Conservation (phyloP, 53 echinoderm and acorn worm species). For the Henricia sp. region DNA sequence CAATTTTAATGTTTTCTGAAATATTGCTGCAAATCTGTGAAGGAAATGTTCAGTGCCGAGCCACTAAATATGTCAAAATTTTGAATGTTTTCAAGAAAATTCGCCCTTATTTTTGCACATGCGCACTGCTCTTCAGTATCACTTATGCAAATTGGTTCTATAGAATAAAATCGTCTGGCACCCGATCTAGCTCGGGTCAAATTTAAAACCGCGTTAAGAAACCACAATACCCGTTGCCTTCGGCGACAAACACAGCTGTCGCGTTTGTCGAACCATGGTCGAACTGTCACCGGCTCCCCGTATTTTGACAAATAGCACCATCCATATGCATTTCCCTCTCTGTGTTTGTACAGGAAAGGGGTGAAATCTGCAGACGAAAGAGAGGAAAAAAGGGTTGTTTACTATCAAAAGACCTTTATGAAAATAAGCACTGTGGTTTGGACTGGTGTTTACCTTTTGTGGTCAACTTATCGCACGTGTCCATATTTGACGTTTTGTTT, state of each 20-base stretch:
- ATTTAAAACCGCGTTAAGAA: neutral
- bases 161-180: too few relatives aligned
- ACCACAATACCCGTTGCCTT: neutral
- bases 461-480: neutral
- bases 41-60: too few relatives aligned
- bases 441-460: neutral
- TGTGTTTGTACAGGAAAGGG: neutral
- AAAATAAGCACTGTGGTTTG: constrained; percentile 22
- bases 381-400: neutral
- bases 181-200: neutral
- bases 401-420: neutral
- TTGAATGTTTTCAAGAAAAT: too few relatives aligned
- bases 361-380: neutral
- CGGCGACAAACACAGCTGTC: neutral
- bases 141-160: neutral
- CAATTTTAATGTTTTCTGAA: too few relatives aligned
- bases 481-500: too few relatives aligned
- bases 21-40: too few relatives aligned
- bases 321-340: constrained; percentile 4
- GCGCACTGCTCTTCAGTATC: neutral
- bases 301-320: constrained; percentile 12
- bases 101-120: too few relatives aligned
- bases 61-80: too few relatives aligned
- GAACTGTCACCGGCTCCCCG: neutral
- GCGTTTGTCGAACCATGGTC: too few relatives aligned